Evolutionary conservation across 2,113 vertebrate species (phyloP), one percentile per base, ranked within the genome.

Genomic region (Oceanites oceanicus): DNA sequence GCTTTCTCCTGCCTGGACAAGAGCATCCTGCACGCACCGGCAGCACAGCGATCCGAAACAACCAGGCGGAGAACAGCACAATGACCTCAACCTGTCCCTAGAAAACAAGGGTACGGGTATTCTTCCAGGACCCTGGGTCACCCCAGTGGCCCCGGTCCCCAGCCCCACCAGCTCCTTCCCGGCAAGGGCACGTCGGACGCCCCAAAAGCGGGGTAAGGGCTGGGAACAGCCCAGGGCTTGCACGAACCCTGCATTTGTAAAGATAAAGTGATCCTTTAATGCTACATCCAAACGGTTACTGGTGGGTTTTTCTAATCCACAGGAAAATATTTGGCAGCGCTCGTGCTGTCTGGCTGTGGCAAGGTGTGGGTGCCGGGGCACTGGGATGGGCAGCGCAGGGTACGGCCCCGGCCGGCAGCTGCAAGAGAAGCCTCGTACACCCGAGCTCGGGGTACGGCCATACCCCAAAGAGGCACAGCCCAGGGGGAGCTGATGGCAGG

Each of bases 31-130:
- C 86, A 29, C 0, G 6, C 56, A 17, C 47, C 0, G 0, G 40
- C 58, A 65, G 42, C 0, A 0, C 1, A 11, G 36, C 0, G 0
- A 59, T 26, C 32, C 0, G 2, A 29, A 75, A 67, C 32, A 36
- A 40, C 20, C 6, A 12, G 16, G 47, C 2, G 2, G 36, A 76
- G 45, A 44, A 26, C 42, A 75, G 66, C 0, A 1, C 75, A 83
- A 52, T 3, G 2, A 47, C 53, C 40, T 44, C n/a, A 32, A 29
- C 26, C 26, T 29, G 14, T 42, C 29, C 36, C 26, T 32, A 20
- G 23, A 65, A 86, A 92, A 56, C 26, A 52, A 47, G 45, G 38
- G 16, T 29, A 11, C 0, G 3, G 15, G 32, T 42, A 11, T 30
- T 73, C 29, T 34, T 47, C 40, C 1, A 3, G 30, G 13, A 62